A percentile compares a stretch with the other conserved stretches of the same genome.
Conservation (phyloP, 2,113 vertebrate genomes). For the Acrocephalus arundinaceus region DNA sequence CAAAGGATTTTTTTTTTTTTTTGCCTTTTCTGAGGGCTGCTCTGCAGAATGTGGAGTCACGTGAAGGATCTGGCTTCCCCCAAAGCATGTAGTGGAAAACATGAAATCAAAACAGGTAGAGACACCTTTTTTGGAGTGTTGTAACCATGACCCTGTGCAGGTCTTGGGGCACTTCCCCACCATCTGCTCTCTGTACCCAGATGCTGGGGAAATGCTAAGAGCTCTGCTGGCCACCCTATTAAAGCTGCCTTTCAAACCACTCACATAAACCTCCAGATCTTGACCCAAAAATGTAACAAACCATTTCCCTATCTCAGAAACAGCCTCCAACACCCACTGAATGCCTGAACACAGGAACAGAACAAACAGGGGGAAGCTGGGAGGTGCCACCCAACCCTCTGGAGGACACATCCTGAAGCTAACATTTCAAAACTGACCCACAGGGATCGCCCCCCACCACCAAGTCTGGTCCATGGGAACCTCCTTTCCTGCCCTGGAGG, state of each 20-base stretch:
- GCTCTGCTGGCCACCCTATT: neutral
- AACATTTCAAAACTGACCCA: conserved; percentile 57
- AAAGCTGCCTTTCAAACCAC: conserved; percentile 1
- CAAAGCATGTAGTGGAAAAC: neutral
- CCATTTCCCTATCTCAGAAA: neutral
- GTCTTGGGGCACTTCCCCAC: conserved; percentile 41
- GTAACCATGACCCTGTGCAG: neutral
- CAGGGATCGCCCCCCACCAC: neutral
- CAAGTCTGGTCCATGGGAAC: conserved; percentile 50
- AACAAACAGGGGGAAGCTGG: conserved; percentile 40
- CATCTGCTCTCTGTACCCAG: neutral
- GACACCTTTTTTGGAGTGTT: conserved; percentile 5
- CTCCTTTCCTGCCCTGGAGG: neutral
- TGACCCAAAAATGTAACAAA: conserved; percentile 37
- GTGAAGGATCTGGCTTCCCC: neutral
- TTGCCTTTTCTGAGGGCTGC: neutral
- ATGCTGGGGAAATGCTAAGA: conserved; percentile 43
- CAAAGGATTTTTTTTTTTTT: neutral
- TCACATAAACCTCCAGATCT: conserved; percentile 43
- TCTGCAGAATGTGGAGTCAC: neutral
- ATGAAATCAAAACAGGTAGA: neutral
- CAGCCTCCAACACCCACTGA: conserved; percentile 53
- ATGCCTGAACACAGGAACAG: conserved; percentile 32
- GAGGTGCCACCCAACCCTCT: conserved; percentile 54
- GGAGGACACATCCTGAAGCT: conserved; percentile 56